A percentile compares a stretch with the other conserved stretches of the same genome.
Conservation (phyloP, 1,140 invertebrate genomes). For the Drosophila busckii region DNA sequence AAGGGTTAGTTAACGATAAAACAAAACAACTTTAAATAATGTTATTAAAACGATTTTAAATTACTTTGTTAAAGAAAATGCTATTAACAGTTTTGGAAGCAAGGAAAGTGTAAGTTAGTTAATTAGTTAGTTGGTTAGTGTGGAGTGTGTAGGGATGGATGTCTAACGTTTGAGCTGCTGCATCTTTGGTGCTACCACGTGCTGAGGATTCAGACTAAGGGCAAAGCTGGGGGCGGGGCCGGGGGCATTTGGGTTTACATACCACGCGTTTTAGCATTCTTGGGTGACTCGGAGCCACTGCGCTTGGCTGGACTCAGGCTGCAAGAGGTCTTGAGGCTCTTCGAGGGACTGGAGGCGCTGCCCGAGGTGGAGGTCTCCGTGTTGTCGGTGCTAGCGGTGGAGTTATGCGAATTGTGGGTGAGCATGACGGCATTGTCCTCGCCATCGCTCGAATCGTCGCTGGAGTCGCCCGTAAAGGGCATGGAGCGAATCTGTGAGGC, state of each 20-base stretch:
- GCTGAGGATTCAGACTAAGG: background rate
- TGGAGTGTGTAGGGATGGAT: no score
- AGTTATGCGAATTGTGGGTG: conserved; percentile 78
- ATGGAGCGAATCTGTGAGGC: conserved; percentile 97
- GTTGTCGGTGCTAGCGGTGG: conserved; percentile 79
- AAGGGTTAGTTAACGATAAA: no score
- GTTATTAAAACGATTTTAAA: no score
- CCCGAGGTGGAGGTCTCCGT: conserved; percentile 81
- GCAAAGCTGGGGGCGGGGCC: background rate
- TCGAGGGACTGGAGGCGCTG: conserved; percentile 88
- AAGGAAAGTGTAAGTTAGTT: no score
- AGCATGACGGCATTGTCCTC: conserved; percentile 83
- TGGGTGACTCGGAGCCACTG: conserved; percentile 86
- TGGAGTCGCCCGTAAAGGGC: conserved; percentile 97
- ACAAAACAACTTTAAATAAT: no score
- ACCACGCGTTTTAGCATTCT: conserved; percentile 73
- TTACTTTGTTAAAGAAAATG: no score
- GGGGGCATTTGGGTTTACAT: conserved; percentile 33
- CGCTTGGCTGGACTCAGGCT: conserved; percentile 90
- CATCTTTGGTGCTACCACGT: no score
- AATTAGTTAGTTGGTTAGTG: no score
- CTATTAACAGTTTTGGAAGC: no score
- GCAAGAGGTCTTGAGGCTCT: conserved; percentile 90
- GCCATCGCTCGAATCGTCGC: conserved; percentile 95
- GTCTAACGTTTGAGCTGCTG: no score